phyloP scores from a whole-genome alignment of 2,888 invertebrate species.

The Melipona bicolor region DNA sequence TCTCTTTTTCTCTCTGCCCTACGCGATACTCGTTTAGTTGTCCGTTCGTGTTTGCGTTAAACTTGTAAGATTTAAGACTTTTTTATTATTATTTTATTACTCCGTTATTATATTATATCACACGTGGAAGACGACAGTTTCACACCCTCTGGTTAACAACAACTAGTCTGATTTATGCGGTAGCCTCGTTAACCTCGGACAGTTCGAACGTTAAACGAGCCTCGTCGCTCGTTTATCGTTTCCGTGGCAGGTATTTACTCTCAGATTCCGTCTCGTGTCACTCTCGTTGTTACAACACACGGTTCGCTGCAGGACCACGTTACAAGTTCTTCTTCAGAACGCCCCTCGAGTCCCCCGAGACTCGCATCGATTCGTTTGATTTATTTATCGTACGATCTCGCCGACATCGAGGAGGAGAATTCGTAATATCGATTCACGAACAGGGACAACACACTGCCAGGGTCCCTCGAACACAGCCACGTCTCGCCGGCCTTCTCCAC shows the following conservation, averaged over 20 bases:
- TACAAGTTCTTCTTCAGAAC: not conserved
- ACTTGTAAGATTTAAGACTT: not conserved
- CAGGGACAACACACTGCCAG: not conserved
- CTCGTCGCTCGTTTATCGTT: slow-evolving; percentile 23
- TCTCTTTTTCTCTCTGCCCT: too few species aligned
- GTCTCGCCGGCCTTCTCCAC: not conserved
- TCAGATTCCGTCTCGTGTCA: not conserved
- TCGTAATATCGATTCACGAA: slow-evolving; percentile 8
- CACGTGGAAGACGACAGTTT: slow-evolving; percentile 52
- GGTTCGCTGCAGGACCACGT: not conserved
- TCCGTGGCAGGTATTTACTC: slow-evolving; percentile 11
- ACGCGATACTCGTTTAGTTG: not conserved
- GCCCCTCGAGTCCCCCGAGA: not conserved
- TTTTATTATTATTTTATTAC: not conserved
- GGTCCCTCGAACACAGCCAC: slow-evolving; percentile 4
- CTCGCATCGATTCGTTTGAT: not conserved
- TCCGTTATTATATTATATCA: not conserved
- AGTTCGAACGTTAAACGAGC: not conserved
- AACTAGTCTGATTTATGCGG: not conserved
- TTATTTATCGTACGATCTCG: not conserved
- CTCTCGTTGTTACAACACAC: not conserved
- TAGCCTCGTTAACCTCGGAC: not conserved
- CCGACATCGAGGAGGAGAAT: not conserved
- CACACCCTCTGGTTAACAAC: not conserved
- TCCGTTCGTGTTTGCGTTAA: too few species aligned